Base-by-base conservation (phyloP, 2,888 invertebrate species). In the Plutella xylostella region DNA sequence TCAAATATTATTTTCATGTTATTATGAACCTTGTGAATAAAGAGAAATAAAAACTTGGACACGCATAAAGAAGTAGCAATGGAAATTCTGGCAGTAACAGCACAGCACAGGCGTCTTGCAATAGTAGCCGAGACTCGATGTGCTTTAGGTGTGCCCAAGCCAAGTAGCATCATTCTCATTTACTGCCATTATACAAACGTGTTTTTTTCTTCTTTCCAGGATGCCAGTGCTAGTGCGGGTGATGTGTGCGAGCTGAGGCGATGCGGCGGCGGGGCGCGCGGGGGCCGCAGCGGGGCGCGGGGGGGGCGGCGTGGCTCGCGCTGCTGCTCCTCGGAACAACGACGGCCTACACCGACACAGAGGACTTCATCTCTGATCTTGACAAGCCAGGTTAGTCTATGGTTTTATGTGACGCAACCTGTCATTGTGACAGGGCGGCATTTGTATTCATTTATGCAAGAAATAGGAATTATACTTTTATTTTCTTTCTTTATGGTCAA, bases 291-390 rank as follows among this genome's bases (percentile, higher is more conserved):
- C 46, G 49, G 46, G 53, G 56, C 19, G 48, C 33, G 57, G 62
- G 52, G 47, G 52, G 52, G 52, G 53, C 58, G 82, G 75, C 78
- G 65, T 72, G 85, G 71, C 65, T 85, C 52, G 72, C 73, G 54
- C 65, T 84, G 54, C 72, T 75, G 49, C 77, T 83, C 35, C 57
- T 75, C 45, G 82, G 79, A 53, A 71, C 70, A 43, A 68, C 76
- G 53, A 63, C 80, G 52, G 80, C 78, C 20, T 86, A 86, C 55
- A 79, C 86, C 6, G 87, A 87, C 58, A 87, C 87, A 5, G 86
- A 80, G 57, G 84, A 86, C 49, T 84, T 86, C 54, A 76, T 86
- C 31, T 87, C 87, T 63, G 87, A 87, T 65, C 72, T 88, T 53
- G 87, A 88, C 71, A 86, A 86, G 60, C 88, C 87, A 83, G 87